Conservation (phyloP, 2,888 invertebrate species). For the Dilophus febrilis region DNA sequence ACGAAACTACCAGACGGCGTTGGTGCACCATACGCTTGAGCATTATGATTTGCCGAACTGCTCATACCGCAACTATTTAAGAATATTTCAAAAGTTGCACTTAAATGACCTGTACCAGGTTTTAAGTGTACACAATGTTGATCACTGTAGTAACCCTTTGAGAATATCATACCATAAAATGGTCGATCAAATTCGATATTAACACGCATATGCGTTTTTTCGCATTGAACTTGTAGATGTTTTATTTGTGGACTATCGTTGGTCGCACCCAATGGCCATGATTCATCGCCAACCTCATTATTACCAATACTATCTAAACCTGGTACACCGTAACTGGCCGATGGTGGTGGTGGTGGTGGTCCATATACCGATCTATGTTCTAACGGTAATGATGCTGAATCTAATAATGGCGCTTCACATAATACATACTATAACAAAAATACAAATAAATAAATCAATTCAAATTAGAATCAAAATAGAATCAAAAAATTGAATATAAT, state of each 20-base stretch:
- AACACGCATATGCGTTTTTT: constrained; percentile 89
- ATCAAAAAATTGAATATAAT: no score
- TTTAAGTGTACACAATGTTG: constrained; percentile 81
- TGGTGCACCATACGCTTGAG: constrained; percentile 67
- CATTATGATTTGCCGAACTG: constrained; percentile 78
- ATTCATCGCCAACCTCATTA: constrained; percentile 49
- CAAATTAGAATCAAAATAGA: no score
- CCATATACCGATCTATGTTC: constrained; percentile 67
- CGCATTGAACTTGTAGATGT: constrained; percentile 85
- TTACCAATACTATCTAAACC: constrained; percentile 22
- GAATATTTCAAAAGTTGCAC: constrained; percentile 86
- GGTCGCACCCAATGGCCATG: constrained; percentile 68
- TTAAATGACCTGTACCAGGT: constrained; percentile 77
- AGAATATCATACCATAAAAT: constrained; percentile 92
- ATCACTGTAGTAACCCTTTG: constrained; percentile 85
- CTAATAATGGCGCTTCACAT: constrained; percentile 60
- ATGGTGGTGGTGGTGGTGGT: constrained; percentile 40
- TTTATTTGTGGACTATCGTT: constrained; percentile 82
- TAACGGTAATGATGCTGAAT: constrained; percentile 63
- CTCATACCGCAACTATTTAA: constrained; percentile 88
- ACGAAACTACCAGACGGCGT: constrained; percentile 87
- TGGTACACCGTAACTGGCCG: constrained; percentile 30
- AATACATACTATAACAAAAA: constrained; percentile 46
- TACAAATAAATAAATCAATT: constrained; percentile 6
- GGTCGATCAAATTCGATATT: constrained; percentile 90